Base-by-base conservation (phyloP, 2,113 vertebrate species). In the Amblyopsis rosae region DNA sequence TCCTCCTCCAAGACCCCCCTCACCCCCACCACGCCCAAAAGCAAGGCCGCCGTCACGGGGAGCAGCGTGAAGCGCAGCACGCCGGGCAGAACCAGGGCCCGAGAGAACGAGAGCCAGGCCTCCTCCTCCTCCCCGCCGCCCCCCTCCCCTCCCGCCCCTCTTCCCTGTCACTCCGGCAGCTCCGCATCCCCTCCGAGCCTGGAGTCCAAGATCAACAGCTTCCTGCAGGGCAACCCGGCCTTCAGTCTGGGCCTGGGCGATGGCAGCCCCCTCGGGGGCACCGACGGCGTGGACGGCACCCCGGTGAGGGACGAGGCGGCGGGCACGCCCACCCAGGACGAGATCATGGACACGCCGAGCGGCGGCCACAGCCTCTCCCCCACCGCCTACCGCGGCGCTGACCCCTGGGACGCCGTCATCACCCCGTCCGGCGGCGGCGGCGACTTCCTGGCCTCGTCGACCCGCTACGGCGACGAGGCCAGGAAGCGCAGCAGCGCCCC, bases 121-220 rank as follows among this genome's bases (percentile, higher is more conserved):
- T 26, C 26, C 26, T 26, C 26, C 26, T 26, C 26, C 26, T 83
- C 85, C 8, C 75, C 57, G 1, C 6, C 62, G 33, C 60, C 62
- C 9, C 69, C 83, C 72, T 82, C 81, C 83, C 94, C 61, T 75
- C 94, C 15, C 91, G 91, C 49, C 88, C 94, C 7, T 49, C 89
- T 62, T 50, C 73, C 86, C 26, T 81, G 75, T 26, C 26, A 64
- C 33, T 41, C 79, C 2, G 68, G 59, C 11, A 57, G 74, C 1
- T 88, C 93, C 1, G 86, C 93, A 15, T 93, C 94, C 59, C 92
- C 95, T 0, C 92, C 93, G 1, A 99, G 98, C 65, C 83, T 99
- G 81, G 98, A 99, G 82, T 95, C 98, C 72, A 99, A 99, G 90
- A 99, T 99, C 69, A 97, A 99, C 90, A 98, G 96, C 76, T 99